Evolutionary conservation across 2,113 vertebrate genomes (phyloP).

Genomic region (Platycercus adscitus): DNA sequence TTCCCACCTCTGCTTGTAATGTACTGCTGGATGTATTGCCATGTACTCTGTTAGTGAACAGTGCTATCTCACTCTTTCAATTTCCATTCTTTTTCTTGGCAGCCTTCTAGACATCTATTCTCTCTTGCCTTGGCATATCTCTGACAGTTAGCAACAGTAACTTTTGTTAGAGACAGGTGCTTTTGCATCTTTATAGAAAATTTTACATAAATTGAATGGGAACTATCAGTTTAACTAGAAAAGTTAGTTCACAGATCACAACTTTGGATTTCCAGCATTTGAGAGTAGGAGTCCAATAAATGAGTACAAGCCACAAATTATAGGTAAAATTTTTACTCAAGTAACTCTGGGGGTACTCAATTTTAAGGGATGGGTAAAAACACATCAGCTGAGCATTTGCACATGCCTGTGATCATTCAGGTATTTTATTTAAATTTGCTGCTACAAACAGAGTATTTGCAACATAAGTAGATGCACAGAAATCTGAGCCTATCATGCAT

Average conservation of each 20-base stretch:
- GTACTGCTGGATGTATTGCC: not conserved
- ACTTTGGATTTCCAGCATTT: conserved; percentile 18
- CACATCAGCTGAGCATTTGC: not conserved
- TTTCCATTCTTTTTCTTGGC: not conserved
- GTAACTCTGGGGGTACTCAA: not conserved
- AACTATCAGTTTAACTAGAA: conserved; percentile 29
- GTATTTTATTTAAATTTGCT: not conserved
- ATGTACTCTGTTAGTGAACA: not conserved
- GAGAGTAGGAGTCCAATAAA: not conserved
- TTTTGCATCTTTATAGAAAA: conserved; percentile 28
- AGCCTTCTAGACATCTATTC: conserved; percentile 33
- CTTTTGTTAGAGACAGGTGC: conserved; percentile 37
- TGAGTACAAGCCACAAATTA: not conserved
- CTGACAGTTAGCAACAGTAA: conserved; percentile 36
- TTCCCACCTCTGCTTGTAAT: not conserved
- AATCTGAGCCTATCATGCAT: not conserved
- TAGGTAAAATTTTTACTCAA: not conserved
- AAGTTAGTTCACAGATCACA: conserved; percentile 4
- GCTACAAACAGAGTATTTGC: not conserved
- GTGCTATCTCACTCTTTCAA: not conserved
- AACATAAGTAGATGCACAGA: not conserved
- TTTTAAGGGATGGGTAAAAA: not conserved
- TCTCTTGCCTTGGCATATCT: not conserved
- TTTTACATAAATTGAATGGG: conserved; percentile 20
- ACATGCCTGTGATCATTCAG: not conserved